Evolutionary conservation across 1,140 invertebrate genomes (phyloP), one percentile per base, ranked within the genome.

Genomic region (Halotydeus destructor): DNA sequence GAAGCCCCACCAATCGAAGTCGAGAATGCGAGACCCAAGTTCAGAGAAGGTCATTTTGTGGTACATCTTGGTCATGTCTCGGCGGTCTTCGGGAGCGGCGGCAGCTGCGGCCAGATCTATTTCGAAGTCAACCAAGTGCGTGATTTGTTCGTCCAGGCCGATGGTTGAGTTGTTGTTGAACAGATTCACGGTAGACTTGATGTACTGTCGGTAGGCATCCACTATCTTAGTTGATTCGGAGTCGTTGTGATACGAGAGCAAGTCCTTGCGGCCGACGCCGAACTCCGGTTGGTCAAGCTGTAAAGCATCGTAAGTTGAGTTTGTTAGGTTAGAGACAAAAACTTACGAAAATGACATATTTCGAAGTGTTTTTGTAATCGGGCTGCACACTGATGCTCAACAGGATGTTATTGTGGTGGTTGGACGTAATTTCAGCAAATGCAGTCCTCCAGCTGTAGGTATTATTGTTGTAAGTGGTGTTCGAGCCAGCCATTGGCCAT

Each of bases 391-490:
- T 82, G 50, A 91, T 82, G 53, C 88, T 81, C 12, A 94, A 68
- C 54, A 89, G 75, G 54, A 89, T 88, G 58, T 88, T 81, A 30
- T 83, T 75, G 5, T 77, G 81, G 55, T 81, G 85, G 3, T 85
- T 85, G 4, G 67, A 59, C 35, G 77, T 66, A 61, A 82, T 85
- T 41, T 69, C 75, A 60, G 78, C 83, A 3, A 85, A 73, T 8
- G 74, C 74, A 46, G 80, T 65, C 50, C 72, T 74, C 83, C 82
- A 89, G 33, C 72, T 68, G 58, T 78, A 85, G 23, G 48, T 34
- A 4, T 11, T 16, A 19, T 53, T 31, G 4, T 60, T 60, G 1
- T 65, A 91, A 1, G 50, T 50, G 3, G 74, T 66, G 0, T 74
- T 79, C 49, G n/a, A n/a, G n/a, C 78, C 72, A 1, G 91, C 61